phyloP scores from a whole-genome alignment of 2,113 vertebrate genomes.

The Lamprotornis superbus region DNA sequence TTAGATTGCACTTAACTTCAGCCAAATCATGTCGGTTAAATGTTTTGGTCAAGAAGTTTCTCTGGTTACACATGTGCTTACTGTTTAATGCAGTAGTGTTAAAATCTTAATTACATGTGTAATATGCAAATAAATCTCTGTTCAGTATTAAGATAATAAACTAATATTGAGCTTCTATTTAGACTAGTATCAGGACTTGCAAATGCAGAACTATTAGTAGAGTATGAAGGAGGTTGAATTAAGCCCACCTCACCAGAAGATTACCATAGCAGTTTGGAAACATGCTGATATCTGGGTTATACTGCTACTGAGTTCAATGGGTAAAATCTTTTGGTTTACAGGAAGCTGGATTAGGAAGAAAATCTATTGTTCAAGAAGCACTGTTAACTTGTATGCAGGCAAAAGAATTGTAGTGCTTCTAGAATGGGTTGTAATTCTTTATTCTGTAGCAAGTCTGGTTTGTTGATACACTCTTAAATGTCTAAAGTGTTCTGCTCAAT shows the following conservation, averaged over 20 bases:
- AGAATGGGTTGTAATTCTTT: background rate
- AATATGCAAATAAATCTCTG: background rate
- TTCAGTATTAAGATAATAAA: background rate
- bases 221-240: background rate
- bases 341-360: background rate
- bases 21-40: background rate
- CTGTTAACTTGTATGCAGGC: background rate
- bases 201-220: background rate
- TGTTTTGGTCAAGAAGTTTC: background rate
- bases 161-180: background rate
- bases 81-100: background rate
- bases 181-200: background rate
- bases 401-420: background rate
- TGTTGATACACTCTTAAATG: background rate
- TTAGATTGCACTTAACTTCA: fast-evolving
- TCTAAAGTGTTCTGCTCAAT: background rate
- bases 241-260: background rate
- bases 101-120: background rate
- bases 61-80: background rate
- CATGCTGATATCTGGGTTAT: background rate
- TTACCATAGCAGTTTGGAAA: background rate
- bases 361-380: background rate
- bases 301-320: background rate
- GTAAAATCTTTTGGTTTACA: background rate
- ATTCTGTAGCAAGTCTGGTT: background rate